A percentile compares a stretch with the other conserved stretches of the same genome.
Conservation (phyloP, 2,113 vertebrate species). For the Baryphthengus martii region DNA sequence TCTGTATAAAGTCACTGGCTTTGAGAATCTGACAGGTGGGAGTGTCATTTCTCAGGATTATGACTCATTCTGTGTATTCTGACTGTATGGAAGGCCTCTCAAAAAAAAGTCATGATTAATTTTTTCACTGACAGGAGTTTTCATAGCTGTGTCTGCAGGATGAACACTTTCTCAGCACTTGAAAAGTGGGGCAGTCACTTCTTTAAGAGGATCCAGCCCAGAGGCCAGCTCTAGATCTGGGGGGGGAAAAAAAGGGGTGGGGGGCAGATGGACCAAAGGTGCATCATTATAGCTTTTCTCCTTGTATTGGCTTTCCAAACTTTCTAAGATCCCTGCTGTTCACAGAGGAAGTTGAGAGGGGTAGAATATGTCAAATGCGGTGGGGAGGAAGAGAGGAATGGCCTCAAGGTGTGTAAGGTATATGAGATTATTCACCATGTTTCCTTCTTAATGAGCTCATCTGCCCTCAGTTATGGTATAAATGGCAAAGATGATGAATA, state of each 20-base stretch:
- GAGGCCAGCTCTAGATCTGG: not conserved
- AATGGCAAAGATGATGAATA: not conserved
- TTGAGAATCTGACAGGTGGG: not conserved
- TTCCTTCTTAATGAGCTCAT: not conserved
- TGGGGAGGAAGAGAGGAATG: not conserved
- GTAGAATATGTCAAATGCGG: rapidly evolving
- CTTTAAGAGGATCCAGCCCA: not conserved
- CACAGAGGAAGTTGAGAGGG: not conserved
- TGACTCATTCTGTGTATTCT: not conserved
- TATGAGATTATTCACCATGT: not conserved
- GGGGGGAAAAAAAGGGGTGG: not conserved
- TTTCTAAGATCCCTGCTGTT: not conserved
- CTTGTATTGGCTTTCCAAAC: not conserved
- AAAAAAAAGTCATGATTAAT: not conserved
- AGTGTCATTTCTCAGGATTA: not conserved
- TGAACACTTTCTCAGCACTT: not conserved
- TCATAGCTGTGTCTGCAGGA: not conserved
- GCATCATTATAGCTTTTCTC: not conserved
- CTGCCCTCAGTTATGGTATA: not conserved
- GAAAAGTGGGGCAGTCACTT: not conserved
- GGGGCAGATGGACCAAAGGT: not conserved
- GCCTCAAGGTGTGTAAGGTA: not conserved
- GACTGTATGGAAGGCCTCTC: not conserved
- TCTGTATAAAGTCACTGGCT: not conserved
- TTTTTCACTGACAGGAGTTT: not conserved